Evolutionary conservation across 2,113 vertebrate species (phyloP).

Genomic region (Coracopsis vasa): DNA sequence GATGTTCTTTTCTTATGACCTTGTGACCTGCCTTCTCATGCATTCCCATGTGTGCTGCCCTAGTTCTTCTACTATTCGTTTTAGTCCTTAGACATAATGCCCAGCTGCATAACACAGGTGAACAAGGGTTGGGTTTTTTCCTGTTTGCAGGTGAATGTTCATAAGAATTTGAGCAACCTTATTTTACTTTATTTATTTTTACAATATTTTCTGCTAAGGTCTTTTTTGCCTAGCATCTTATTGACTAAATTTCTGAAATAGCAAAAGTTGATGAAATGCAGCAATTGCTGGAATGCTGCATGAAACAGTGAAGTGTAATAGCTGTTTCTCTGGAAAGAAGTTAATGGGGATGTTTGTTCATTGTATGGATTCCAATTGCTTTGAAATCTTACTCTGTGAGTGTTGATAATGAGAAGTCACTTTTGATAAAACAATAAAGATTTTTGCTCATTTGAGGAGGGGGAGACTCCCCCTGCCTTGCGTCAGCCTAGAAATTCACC

Average conservation of each 20-base stretch:
- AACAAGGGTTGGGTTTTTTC: not conserved
- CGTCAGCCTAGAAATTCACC: not conserved
- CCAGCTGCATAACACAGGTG: not conserved
- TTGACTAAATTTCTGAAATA: not conserved
- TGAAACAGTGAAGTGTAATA: not conserved
- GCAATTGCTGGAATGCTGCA: not conserved
- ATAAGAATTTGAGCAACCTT: not conserved
- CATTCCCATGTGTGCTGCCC: not conserved
- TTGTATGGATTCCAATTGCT: not conserved
- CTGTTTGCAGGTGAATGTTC: not conserved
- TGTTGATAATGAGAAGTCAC: not conserved
- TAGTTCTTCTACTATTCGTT: not conserved
- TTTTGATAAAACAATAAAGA: not conserved
- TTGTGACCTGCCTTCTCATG: not conserved
- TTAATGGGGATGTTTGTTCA: not conserved
- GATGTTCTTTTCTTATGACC: not conserved
- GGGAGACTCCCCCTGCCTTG: rapidly evolving
- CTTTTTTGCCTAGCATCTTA: not conserved
- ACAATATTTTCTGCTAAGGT: not conserved
- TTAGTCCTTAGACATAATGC: not conserved
- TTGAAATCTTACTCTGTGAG: not conserved
- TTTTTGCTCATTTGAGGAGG: not conserved
- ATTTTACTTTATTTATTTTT: not conserved
- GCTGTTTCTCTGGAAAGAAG: not conserved
- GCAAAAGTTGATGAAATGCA: not conserved